Evolutionary conservation across 2,888 invertebrate species (phyloP).

Genomic region (Zaprionus lineosus): DNA sequence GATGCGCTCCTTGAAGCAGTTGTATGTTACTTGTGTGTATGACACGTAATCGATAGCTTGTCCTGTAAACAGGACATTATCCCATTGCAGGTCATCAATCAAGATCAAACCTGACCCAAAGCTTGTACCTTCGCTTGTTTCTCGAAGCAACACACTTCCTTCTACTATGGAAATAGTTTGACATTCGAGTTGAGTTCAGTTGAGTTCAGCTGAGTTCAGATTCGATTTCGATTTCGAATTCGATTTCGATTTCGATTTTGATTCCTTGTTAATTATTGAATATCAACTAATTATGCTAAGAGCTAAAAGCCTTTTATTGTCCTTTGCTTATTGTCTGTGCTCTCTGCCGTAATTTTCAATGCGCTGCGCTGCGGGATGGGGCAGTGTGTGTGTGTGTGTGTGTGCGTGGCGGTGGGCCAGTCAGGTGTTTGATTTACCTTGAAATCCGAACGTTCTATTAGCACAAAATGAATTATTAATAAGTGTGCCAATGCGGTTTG

Average conservation of each 20-base stretch:
- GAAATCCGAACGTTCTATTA: conserved; percentile 65
- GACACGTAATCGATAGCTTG: conserved; percentile 41
- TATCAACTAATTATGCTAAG: conserved; percentile 66
- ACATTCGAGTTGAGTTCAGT: no score
- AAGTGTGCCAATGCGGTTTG: conserved; percentile 54
- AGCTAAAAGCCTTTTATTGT: no score
- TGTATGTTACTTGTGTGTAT: not conserved
- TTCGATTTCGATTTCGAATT: conserved; percentile 19
- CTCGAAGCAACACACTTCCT: not conserved
- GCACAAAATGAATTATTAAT: conserved; percentile 73
- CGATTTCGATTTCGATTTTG: conserved; percentile 37
- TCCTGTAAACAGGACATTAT: conserved; percentile 33
- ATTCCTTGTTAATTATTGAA: conserved; percentile 66
- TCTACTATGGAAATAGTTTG: not conserved
- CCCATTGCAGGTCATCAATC: conserved; percentile 62
- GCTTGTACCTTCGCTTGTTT: conserved; percentile 1
- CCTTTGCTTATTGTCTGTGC: conserved; percentile 13
- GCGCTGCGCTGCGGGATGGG: no score
- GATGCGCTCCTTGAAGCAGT: no score
- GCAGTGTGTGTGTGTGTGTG: conserved; percentile 16
- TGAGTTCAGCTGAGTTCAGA: no score
- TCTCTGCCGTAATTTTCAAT: no score
- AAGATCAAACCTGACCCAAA: conserved; percentile 30
- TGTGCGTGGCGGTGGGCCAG: no score
- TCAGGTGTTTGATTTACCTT: conserved; percentile 30